Conservation (phyloP, 2,797 vertebrate genomes). For the Perodicticus potto region DNA sequence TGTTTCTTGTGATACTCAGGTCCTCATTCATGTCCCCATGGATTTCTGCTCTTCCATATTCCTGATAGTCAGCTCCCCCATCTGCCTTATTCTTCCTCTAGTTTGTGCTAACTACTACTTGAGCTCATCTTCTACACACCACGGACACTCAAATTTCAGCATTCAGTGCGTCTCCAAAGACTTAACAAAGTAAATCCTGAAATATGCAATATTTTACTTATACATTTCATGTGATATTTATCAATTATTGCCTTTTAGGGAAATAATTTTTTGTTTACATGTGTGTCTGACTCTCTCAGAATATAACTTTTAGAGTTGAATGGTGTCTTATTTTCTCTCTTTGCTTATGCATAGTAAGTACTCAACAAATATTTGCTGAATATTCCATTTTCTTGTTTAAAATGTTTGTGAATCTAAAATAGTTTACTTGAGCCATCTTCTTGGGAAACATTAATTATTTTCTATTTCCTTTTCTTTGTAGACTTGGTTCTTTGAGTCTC, state of each 20-base stretch:
- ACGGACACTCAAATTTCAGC: neutral
- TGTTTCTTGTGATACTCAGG: neutral
- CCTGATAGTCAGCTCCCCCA: neutral
- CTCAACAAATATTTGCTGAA: conserved; percentile 58
- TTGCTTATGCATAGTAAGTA: neutral
- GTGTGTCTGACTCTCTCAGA: neutral
- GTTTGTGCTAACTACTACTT: neutral
- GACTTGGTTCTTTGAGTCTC: conserved; percentile 16
- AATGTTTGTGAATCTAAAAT: conserved; percentile 23
- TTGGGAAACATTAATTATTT: conserved; percentile 54
- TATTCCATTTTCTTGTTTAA: conserved; percentile 42
- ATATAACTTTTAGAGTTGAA: neutral
- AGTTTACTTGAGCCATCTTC: conserved; percentile 9
- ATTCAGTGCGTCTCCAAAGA: neutral
- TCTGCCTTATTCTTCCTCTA: rapidly evolving
- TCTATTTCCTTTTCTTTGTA: conserved; percentile 40
- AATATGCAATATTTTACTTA: neutral
- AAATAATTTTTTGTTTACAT: conserved; percentile 10
- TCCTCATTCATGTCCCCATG: neutral
- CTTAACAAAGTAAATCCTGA: neutral
- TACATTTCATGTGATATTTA: neutral
- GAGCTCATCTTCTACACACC: neutral
- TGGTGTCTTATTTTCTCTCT: neutral
- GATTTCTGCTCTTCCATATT: neutral
- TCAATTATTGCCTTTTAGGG: neutral